A percentile compares a stretch with the other conserved stretches of the same genome.
phyloP scores from a whole-genome alignment of 2,113 vertebrate genomes.

The Casuarius casuarius region DNA sequence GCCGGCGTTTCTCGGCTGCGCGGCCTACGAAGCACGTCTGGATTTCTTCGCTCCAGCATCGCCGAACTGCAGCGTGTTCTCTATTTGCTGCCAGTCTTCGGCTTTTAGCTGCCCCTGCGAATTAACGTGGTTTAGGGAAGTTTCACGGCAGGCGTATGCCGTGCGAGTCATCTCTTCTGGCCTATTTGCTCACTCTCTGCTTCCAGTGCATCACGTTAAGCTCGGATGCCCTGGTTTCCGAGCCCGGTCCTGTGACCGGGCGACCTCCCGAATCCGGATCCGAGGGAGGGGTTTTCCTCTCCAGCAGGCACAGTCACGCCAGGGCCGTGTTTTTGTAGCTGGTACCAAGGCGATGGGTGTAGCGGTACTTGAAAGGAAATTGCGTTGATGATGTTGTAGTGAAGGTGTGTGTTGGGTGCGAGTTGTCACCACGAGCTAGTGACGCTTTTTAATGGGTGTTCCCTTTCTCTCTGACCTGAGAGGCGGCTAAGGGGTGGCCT shows the following conservation, averaged over 20 bases:
- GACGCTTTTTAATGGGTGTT: neutral
- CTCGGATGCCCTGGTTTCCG: rapidly evolving
- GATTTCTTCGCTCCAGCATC: neutral
- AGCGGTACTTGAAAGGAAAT: neutral
- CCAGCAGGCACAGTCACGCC: rapidly evolving
- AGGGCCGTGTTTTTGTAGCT: neutral
- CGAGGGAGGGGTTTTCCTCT: neutral
- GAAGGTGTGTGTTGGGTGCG: neutral
- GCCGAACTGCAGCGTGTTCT: conserved; percentile 18
- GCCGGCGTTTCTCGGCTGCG: neutral
- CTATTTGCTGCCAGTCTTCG: neutral
- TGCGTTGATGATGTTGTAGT: neutral
- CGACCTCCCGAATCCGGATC: neutral
- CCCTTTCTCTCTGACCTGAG: neutral
- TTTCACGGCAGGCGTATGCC: rapidly evolving
- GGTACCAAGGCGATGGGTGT: neutral
- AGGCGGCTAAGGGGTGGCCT: neutral
- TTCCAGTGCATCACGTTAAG: neutral
- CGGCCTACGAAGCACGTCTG: conserved; percentile 31
- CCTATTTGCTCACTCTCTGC: rapidly evolving
- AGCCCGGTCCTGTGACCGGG: neutral
- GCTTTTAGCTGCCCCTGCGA: neutral
- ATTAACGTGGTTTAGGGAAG: rapidly evolving
- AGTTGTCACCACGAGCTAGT: neutral
- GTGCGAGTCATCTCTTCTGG: rapidly evolving